Evolutionary conservation across 2,797 vertebrate genomes (phyloP).

Genomic region (Thripadectes ignobilis): DNA sequence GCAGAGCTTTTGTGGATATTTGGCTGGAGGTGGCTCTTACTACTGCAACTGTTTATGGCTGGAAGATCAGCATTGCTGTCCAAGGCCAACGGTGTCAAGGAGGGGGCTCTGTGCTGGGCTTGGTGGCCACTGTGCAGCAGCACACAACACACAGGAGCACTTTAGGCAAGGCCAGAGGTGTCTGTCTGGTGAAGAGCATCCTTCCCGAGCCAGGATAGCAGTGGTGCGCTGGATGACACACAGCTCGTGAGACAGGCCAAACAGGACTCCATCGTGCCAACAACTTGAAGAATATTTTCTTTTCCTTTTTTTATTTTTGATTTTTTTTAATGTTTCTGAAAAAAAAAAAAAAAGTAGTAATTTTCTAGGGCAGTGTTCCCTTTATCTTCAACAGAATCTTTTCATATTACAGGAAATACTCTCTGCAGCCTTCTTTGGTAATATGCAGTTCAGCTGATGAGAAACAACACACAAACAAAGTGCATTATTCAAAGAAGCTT

Average conservation of each 20-base stretch:
- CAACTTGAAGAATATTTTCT: slow-evolving; percentile 18
- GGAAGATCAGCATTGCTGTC: slow-evolving; percentile 33
- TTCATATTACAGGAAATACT: slow-evolving; percentile 51
- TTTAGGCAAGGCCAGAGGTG: not conserved
- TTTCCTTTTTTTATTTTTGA: not conserved
- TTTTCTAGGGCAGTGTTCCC: slow-evolving; percentile 46
- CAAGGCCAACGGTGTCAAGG: not conserved
- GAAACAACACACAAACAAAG: slow-evolving; percentile 32
- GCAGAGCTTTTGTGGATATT: slow-evolving; percentile 44
- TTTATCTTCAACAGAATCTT: slow-evolving; percentile 52
- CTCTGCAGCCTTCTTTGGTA: slow-evolving; percentile 64
- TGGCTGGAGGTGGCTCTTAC: slow-evolving; percentile 54
- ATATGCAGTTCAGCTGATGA: slow-evolving; percentile 21
- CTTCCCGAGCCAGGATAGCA: slow-evolving; percentile 15
- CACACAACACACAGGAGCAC: not conserved
- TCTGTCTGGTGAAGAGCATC: not conserved
- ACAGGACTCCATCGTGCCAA: slow-evolving; percentile 14
- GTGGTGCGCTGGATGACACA: not conserved
- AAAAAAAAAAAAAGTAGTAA: not conserved
- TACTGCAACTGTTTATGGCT: slow-evolving; percentile 36
- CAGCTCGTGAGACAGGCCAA: not conserved
- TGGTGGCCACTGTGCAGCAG: not conserved
- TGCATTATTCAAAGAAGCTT: slow-evolving; percentile 52
- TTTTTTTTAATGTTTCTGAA: slow-evolving; percentile 22
- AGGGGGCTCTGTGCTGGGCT: slow-evolving; percentile 4